A percentile compares a stretch with the other conserved stretches of the same genome.
Conservation (phyloP, 2,113 vertebrate species). For the Geothlypis trichas region DNA sequence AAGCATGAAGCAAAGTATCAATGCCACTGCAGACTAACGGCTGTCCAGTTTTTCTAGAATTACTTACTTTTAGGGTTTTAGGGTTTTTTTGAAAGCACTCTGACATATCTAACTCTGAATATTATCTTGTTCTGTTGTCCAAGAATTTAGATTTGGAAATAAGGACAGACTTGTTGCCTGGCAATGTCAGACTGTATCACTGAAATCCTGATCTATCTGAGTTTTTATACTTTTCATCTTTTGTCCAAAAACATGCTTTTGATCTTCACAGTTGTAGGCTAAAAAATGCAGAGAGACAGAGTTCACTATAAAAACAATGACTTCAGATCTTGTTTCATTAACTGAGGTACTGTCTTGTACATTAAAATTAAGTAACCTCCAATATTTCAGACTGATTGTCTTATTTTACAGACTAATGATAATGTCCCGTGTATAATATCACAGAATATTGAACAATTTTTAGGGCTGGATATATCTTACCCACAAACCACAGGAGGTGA, state of each 20-base stretch:
- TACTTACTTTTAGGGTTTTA: not conserved
- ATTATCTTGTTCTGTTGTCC: not conserved
- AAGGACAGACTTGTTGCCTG: not conserved
- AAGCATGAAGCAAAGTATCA: not conserved
- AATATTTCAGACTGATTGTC: not conserved
- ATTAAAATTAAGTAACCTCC: not conserved
- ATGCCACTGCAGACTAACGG: not conserved
- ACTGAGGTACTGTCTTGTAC: not conserved
- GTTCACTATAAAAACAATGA: not conserved
- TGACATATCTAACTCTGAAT: not conserved
- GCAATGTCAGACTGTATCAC: not conserved
- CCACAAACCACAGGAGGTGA: not conserved
- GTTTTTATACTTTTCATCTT: not conserved
- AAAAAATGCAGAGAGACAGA: not conserved
- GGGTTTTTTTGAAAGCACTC: not conserved
- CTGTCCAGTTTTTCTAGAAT: not conserved
- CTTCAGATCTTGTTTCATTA: slow-evolving; percentile 7
- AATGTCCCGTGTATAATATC: not conserved
- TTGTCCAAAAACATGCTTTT: not conserved
- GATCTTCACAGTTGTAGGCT: not conserved
- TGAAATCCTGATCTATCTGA: not conserved
- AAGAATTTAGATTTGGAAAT: not conserved
- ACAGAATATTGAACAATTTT: not conserved
- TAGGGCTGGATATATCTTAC: not conserved
- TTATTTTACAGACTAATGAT: not conserved